These are phyloP conservation scores for Epinephelus fuscoguttatus DNA, from an alignment of 2,113 vertebrate genomes.

Conservation along the genomic window DNA sequence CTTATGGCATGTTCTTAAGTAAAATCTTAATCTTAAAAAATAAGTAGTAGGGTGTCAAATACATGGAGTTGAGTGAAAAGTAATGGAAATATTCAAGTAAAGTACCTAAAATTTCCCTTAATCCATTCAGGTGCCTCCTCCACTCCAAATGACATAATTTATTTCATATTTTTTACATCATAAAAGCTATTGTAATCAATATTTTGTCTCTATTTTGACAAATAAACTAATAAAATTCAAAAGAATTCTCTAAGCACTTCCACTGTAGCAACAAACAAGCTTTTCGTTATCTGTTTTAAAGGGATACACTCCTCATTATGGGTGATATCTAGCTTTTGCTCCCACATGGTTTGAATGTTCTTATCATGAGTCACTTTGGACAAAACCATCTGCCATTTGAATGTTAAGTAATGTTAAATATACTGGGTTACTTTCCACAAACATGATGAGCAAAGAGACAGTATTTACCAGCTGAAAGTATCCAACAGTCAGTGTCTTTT, in stretches of 20 bases:
- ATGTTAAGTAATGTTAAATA: neutral
- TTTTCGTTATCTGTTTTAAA: neutral
- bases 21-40: neutral
- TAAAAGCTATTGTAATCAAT: neutral
- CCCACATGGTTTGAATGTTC: too few relatives aligned
- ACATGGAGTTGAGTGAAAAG: neutral
- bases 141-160: too few relatives aligned
- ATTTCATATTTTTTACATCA: neutral
- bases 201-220: too few relatives aligned
- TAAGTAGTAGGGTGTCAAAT: neutral
- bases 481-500: slow-evolving; percentile 75
- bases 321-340: neutral
- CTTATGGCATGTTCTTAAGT: neutral
- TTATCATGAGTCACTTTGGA: neutral
- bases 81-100: neutral
- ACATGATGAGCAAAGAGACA: neutral
- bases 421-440: neutral
- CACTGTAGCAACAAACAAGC: neutral
- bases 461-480: slow-evolving; percentile 86
- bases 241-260: neutral
- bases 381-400: neutral
- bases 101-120: neutral
- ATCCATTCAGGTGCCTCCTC: too few relatives aligned
- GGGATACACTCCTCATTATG: neutral
- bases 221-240: neutral